These are phyloP conservation scores for Cheilosia urbana DNA, from an alignment of 2,888 invertebrate genomes.

Conservation along the genomic window DNA sequence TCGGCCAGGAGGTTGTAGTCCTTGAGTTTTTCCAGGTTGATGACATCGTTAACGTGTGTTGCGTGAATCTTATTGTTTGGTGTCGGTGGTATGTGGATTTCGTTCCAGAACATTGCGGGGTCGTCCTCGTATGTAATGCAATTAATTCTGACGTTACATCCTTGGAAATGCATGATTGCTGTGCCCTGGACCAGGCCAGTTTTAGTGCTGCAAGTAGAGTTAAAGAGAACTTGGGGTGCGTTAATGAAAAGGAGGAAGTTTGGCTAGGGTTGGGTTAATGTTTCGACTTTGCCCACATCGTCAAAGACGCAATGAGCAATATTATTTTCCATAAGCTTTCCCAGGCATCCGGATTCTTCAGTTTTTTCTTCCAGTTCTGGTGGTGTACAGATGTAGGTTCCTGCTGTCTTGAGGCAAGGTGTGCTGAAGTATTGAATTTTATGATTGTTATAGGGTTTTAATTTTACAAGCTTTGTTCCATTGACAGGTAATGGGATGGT, in stretches of 20 bases:
- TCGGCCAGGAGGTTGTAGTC: constrained; percentile 13
- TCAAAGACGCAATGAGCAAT: constrained; percentile 46
- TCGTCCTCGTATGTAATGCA: constrained; percentile 18
- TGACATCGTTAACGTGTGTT: constrained; percentile 11
- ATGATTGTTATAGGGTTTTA: constrained; percentile 19
- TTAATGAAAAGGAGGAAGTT: constrained; percentile 43
- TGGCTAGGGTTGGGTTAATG: constrained; percentile 40
- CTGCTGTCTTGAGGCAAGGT: constrained; percentile 51
- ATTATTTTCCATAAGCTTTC: constrained; percentile 28
- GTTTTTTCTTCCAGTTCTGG: constrained; percentile 17
- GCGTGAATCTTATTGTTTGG: constrained; percentile 15
- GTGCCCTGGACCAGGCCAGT: constrained; percentile 15
- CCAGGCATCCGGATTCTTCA: constrained; percentile 29
- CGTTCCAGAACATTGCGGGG: constrained; percentile 34
- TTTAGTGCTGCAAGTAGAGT: constrained; percentile 36
- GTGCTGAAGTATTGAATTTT: constrained; percentile 35
- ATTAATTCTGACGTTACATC: constrained; percentile 20
- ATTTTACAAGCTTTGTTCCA: constrained; percentile 32
- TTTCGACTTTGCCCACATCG: constrained; percentile 8
- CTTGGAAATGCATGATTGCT: constrained; percentile 25
- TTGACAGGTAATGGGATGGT: constrained; percentile 43
- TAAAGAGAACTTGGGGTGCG: constrained; percentile 17
- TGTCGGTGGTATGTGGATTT: constrained; percentile 30
- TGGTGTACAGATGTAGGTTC: constrained; percentile 25
- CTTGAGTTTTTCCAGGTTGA: constrained; percentile 32